A percentile compares a stretch with the other conserved stretches of the same genome.
Evolutionary conservation across 2,113 vertebrate species (phyloP).

Genomic region (Ictidomys tridecemlineatus): DNA sequence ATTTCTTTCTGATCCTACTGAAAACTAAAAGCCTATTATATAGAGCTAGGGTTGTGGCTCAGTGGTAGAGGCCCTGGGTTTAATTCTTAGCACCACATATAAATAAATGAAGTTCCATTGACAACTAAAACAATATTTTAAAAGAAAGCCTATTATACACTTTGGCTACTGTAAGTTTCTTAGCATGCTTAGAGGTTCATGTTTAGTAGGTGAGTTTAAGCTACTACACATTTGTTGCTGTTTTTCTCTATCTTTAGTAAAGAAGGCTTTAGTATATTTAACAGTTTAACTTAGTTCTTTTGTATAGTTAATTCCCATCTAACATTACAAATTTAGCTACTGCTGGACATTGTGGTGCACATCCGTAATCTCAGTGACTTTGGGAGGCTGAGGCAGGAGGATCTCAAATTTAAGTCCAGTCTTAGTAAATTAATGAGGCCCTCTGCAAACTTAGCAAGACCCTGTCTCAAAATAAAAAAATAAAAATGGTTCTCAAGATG

Average conservation of each 20-base stretch:
- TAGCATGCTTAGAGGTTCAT: background rate
- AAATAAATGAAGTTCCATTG: no score
- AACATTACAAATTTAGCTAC: constrained; percentile 37
- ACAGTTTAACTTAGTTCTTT: background rate
- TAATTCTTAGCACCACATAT: no score
- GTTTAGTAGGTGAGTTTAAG: background rate
- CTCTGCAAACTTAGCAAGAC: no score
- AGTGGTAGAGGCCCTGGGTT: no score
- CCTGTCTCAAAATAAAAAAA: background rate
- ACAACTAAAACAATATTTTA: no score
- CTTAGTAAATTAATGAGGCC: no score
- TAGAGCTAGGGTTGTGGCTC: no score
- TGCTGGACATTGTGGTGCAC: no score
- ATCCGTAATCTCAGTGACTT: no score
- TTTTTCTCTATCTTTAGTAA: constrained; percentile 10
- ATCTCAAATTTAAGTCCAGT: no score
- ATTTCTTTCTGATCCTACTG: constrained; percentile 15
- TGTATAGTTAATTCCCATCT: constrained; percentile 23
- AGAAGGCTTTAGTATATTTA: background rate
- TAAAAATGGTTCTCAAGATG: no score
- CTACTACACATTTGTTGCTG: background rate
- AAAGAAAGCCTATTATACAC: background rate
- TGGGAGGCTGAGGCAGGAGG: no score
- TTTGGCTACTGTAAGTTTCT: background rate
- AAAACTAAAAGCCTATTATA: background rate